phyloP scores from a whole-genome alignment of 1,140 invertebrate genomes.

The Drosophila mojavensis region DNA sequence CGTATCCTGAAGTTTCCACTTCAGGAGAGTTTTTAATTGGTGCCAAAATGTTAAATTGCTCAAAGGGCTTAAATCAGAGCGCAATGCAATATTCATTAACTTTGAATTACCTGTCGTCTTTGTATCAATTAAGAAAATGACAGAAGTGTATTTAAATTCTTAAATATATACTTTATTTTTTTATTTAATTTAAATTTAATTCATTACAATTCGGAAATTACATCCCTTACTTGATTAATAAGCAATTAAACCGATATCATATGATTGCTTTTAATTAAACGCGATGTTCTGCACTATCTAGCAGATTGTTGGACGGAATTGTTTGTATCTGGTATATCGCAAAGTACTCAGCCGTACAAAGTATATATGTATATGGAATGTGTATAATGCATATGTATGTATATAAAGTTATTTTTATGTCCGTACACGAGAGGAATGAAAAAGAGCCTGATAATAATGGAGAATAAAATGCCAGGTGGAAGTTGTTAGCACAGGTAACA shows the following conservation, averaged over 20 bases:
- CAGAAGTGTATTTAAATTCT: background rate
- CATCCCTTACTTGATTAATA: background rate
- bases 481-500: too few relatives aligned
- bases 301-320: background rate
- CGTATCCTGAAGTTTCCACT: background rate
- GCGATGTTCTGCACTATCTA: conserved; percentile 4
- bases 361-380: background rate
- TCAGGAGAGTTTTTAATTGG: conserved; percentile 1
- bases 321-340: background rate
- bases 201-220: background rate
- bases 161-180: too few relatives aligned
- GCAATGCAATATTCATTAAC: conserved; percentile 34
- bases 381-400: background rate
- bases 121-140: conserved; percentile 11
- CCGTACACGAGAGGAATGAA: too few relatives aligned
- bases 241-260: conserved; percentile 9
- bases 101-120: conserved; percentile 16
- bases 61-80: conserved; percentile 5
- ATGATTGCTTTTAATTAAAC: conserved; percentile 5
- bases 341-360: background rate
- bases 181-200: too few relatives aligned
- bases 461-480: background rate
- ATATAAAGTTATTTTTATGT: too few relatives aligned
- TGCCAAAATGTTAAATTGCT: conserved; percentile 1
- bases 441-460: conserved; percentile 5